Evolutionary conservation across 2,888 invertebrate genomes (phyloP), one percentile per base, ranked within the genome.

Genomic region (Chloroclystis v-ata): DNA sequence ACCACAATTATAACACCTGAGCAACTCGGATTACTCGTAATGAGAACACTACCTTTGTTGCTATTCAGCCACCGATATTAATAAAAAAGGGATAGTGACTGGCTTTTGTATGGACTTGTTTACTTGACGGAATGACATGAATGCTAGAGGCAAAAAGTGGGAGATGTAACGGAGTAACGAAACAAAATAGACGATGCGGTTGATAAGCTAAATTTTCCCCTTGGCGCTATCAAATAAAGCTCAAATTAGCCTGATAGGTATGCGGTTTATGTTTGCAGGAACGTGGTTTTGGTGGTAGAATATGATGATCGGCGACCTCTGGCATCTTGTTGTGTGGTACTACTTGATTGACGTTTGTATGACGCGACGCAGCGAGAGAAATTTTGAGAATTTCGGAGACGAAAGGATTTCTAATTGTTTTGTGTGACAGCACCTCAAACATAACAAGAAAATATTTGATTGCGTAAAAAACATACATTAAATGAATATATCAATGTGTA

Each of bases 321-420:
- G 73, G 63, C 82, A 69, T 73, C 82, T 68, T 70, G 76, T 67
- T 80, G 79, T 74, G 82, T 77, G 82, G 80, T 62, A 62, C 59
- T 28, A 44, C 63, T 63, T 85, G 86, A 85, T 83, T 85, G 86
- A 85, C 85, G 74, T 80, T 69, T 84, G 78, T 80, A 79, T 81
- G 82, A 79, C 72, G 71, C 59, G 56, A 60, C 75, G 65, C 75
- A 60, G 74, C 66, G 59, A 68, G 75, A 75, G 78, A 81, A 79
- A 78, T 82, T 81, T 76, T 60, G 59, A 61, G 75, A 79, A 82
- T 75, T 74, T 66, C 50, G 60, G 69, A 68, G 63, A 65, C 67
- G 57, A 58, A 63, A 65, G 59, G 62, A 63, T 69, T 65, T 58
- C 57, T 61, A 68, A 67, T 69, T 70, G 60, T 64, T 66, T 59